phyloP scores from a whole-genome alignment of 2,113 vertebrate species.

The Brienomyrus brachyistius region DNA sequence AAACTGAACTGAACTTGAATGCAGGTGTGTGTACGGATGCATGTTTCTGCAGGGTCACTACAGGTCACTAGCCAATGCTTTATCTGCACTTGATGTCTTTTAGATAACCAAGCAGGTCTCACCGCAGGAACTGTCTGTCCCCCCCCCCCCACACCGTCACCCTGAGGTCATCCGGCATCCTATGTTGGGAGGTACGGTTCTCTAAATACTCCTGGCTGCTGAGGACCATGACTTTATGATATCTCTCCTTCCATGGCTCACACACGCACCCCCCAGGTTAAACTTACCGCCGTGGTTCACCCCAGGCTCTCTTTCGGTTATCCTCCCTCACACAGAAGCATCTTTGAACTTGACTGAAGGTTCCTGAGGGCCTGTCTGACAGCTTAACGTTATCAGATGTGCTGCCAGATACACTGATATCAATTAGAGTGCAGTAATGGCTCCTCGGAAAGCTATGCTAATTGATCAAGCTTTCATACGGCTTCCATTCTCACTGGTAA shows the following conservation, averaged over 20 bases:
- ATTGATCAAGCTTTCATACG: background rate
- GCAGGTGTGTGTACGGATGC: background rate
- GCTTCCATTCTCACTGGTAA: background rate
- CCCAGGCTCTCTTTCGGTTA: background rate
- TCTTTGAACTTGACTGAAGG: background rate
- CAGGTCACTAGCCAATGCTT: background rate
- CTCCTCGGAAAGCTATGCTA: conserved; percentile 7
- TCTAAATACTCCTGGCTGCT: background rate
- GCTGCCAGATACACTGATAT: background rate
- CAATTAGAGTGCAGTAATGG: background rate
- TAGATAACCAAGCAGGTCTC: conserved; percentile 7
- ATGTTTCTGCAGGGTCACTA: background rate
- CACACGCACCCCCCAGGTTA: background rate
- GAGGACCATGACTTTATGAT: background rate
- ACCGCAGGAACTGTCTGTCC: conserved; percentile 24
- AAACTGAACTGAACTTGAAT: too few species aligned
- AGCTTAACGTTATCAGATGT: background rate
- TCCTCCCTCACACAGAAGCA: background rate
- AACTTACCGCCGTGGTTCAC: background rate
- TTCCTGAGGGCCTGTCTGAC: background rate
- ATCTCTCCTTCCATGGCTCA: background rate
- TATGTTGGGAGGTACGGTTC: background rate
- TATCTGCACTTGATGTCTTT: background rate
- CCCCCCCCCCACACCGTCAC: background rate
- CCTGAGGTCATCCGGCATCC: background rate